Conservation (phyloP, 1,140 invertebrate species). For the Laupala kohalensis region DNA sequence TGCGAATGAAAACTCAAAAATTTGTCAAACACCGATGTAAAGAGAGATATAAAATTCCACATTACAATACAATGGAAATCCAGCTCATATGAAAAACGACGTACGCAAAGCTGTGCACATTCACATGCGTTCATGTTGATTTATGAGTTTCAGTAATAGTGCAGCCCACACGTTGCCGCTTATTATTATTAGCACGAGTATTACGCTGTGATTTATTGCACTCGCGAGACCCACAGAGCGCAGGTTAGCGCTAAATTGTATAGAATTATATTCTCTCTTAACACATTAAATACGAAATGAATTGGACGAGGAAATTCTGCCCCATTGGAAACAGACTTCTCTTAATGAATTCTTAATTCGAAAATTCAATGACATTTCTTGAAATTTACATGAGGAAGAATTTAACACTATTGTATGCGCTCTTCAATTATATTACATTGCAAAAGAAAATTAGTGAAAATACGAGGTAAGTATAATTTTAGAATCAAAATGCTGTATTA, state of each 20-base stretch:
- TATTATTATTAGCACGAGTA: not conserved
- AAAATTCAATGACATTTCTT: not conserved
- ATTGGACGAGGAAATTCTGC: not conserved
- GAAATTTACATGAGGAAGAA: no score
- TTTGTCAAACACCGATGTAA: no score
- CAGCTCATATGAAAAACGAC: not conserved
- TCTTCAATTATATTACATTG: no score
- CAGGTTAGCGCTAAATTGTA: not conserved
- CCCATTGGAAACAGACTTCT: not conserved
- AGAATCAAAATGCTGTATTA: no score
- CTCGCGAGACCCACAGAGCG: not conserved
- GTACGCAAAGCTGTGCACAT: not conserved
- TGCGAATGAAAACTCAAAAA: no score
- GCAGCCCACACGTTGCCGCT: not conserved
- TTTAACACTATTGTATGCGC: no score
- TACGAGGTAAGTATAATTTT: no score
- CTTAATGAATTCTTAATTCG: not conserved
- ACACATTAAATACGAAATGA: not conserved
- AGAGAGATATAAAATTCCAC: no score
- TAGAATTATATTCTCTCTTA: not conserved
- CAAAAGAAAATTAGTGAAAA: no score
- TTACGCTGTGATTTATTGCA: not conserved
- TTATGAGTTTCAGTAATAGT: not conserved
- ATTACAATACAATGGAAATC: no score
- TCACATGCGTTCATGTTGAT: not conserved